These are phyloP conservation scores for Liodrosophila aerea DNA, from an alignment of 2,888 invertebrate genomes.

Conservation along the genomic window DNA sequence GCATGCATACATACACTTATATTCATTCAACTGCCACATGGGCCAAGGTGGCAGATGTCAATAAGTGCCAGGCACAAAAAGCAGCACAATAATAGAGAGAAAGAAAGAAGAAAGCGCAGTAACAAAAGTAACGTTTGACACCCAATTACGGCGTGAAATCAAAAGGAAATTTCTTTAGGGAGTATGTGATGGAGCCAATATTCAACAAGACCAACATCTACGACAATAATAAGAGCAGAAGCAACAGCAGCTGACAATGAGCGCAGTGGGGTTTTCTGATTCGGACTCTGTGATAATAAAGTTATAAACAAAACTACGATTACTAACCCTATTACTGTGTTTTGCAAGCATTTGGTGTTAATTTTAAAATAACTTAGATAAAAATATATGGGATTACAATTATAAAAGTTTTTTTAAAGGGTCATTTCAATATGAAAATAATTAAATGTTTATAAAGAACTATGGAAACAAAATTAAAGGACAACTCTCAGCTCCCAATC, in stretches of 20 bases:
- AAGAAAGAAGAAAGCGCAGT: conserved; percentile 41
- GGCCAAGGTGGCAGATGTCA: conserved; percentile 69
- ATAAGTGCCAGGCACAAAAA: conserved; percentile 63
- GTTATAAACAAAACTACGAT: background rate
- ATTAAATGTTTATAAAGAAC: too few species aligned
- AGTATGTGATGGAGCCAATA: conserved; percentile 27
- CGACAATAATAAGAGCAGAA: background rate
- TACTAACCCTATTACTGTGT: background rate
- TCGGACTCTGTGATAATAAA: background rate
- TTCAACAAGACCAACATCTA: conserved; percentile 5
- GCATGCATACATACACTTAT: conserved; percentile 10
- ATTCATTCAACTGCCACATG: too few species aligned
- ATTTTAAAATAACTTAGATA: background rate
- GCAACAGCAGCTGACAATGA: conserved; percentile 2
- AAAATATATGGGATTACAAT: too few species aligned
- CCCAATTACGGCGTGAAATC: conserved; percentile 76
- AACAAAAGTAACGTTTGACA: conserved; percentile 74
- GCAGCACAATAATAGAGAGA: conserved; percentile 20
- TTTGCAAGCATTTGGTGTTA: background rate
- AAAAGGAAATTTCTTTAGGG: conserved; percentile 69
- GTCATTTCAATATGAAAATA: too few species aligned
- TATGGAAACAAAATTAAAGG: too few species aligned
- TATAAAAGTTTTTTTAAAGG: background rate
- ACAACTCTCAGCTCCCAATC: too few species aligned
- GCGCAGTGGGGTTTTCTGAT: background rate